Percentiles rank a stretch among this genome's conserved stretches.
phyloP scores from a whole-genome alignment of 2,888 invertebrate species.

The Onchidella celtica region DNA sequence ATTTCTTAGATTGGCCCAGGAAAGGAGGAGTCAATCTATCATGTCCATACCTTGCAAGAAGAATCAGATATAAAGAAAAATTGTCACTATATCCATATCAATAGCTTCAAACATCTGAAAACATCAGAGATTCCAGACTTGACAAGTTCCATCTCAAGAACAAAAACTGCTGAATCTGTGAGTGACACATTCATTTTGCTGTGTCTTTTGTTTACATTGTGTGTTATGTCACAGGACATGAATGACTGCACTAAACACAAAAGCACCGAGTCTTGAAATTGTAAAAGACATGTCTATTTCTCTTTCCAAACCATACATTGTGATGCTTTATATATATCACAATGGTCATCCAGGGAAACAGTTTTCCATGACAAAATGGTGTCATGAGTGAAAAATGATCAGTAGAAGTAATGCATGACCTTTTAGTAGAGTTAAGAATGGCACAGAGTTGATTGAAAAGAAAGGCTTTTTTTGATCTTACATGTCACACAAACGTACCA shows the following conservation, averaged over 20 bases:
- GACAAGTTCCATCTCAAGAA: slow-evolving; percentile 31
- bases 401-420: too few species aligned
- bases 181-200: background rate
- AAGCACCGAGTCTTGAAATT: too few species aligned
- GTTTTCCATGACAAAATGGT: background rate
- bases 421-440: too few species aligned
- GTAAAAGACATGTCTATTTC: too few species aligned
- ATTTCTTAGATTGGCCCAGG: slow-evolving; percentile 39
- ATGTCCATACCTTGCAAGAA: slow-evolving; percentile 42
- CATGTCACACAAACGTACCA: too few species aligned
- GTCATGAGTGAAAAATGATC: background rate
- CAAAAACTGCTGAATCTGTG: slow-evolving; percentile 19
- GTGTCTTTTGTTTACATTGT: background rate
- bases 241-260: too few species aligned
- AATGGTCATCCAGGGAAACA: background rate
- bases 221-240: too few species aligned
- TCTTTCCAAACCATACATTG: too few species aligned
- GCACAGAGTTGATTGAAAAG: too few species aligned
- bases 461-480: too few species aligned
- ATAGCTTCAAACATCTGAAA: slow-evolving; percentile 55
- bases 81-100: slow-evolving; percentile 58
- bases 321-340: slow-evolving; percentile 6
- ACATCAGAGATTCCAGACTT: slow-evolving; percentile 30
- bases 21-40: background rate
- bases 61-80: slow-evolving; percentile 29